phyloP scores from a whole-genome alignment of 2,797 vertebrate species.

The Gymnocypris eckloni region DNA sequence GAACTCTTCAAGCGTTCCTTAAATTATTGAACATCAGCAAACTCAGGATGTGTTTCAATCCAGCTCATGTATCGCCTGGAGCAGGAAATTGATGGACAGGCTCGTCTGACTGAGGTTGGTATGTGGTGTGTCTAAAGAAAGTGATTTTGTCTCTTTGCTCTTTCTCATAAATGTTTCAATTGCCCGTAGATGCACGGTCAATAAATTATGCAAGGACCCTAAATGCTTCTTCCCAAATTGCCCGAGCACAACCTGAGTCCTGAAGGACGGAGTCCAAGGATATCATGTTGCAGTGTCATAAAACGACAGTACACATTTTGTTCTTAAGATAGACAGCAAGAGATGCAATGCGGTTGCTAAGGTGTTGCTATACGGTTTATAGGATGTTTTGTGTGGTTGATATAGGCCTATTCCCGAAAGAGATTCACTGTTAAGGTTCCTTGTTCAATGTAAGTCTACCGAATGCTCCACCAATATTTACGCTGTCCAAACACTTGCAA shows the following conservation, averaged over 20 bases:
- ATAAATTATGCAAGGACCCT: constrained; percentile 70
- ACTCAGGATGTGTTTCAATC: constrained; percentile 16
- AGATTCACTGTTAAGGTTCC: background rate
- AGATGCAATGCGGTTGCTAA: background rate
- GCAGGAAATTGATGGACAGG: constrained; percentile 32
- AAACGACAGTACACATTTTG: background rate
- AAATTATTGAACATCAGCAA: constrained; percentile 19
- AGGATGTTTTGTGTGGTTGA: background rate
- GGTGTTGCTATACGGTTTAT: background rate
- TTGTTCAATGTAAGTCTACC: background rate
- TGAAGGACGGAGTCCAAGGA: constrained; percentile 24
- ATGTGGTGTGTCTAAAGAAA: constrained; percentile 34
- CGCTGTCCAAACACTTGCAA: background rate
- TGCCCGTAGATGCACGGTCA: constrained; percentile 58
- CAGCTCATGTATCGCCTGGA: constrained; percentile 7
- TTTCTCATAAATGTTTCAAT: constrained; percentile 72
- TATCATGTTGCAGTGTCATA: background rate
- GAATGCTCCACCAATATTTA: background rate
- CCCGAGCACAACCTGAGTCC: constrained; percentile 55
- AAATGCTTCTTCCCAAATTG: constrained; percentile 71
- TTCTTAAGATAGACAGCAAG: background rate
- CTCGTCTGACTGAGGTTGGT: background rate
- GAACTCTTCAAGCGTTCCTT: background rate
- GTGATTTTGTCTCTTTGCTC: constrained; percentile 37
- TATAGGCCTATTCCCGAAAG: background rate